Conservation (phyloP, 2,797 vertebrate species). For the Pipistrellus kuhlii region DNA sequence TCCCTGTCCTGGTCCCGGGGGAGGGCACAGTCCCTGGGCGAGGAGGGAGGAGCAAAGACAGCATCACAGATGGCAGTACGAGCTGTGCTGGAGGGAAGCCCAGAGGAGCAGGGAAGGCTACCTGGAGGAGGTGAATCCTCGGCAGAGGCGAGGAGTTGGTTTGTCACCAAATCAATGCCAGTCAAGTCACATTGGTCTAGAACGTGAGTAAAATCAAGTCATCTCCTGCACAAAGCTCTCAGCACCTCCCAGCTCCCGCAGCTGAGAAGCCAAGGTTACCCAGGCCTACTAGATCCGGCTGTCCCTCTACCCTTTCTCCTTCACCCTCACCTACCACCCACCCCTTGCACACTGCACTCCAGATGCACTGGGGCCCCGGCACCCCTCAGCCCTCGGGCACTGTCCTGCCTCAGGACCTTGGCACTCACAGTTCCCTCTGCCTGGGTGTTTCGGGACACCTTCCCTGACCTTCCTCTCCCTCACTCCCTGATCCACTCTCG, state of each 20-base stretch:
- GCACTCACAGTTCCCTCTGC: not conserved
- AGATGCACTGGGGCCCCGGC: accelerated
- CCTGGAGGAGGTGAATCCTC: not conserved
- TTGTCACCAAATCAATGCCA: not conserved
- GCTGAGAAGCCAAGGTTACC: not conserved
- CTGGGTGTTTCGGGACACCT: not conserved
- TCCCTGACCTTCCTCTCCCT: not conserved
- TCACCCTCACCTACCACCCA: accelerated
- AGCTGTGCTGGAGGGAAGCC: not conserved
- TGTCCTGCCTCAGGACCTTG: not conserved
- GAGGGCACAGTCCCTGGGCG: not conserved
- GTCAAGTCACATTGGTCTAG: not conserved
- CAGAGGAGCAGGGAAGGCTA: not conserved
- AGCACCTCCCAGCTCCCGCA: accelerated
- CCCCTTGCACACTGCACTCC: not conserved
- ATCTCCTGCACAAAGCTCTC: not conserved
- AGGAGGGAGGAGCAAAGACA: not conserved
- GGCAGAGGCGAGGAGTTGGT: not conserved
- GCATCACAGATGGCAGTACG: not conserved
- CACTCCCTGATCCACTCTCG: too few relatives aligned
- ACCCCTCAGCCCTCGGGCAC: not conserved
- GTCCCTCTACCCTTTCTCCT: not conserved
- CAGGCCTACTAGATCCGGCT: accelerated
- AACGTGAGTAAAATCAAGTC: not conserved
- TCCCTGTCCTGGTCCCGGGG: not conserved